Evolutionary conservation across 2,113 vertebrate species (phyloP).

Genomic region (Camelus dromedarius): DNA sequence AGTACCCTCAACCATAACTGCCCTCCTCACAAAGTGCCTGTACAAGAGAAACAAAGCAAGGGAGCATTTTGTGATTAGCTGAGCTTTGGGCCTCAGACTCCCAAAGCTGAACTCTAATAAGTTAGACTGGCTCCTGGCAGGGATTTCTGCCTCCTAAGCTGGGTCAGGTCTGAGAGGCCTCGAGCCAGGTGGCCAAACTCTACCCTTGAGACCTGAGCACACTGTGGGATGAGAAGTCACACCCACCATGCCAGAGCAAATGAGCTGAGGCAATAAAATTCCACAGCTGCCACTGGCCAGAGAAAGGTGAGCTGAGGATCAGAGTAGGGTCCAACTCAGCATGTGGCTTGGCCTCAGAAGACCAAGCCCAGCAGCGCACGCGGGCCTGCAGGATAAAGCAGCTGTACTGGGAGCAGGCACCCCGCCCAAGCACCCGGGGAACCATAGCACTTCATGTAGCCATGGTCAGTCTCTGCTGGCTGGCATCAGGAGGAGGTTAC

Average conservation of each 20-base stretch:
- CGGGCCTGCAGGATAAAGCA: neutral
- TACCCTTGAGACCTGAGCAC: neutral
- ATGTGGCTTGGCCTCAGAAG: neutral
- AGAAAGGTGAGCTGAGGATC: neutral
- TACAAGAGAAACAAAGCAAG: neutral
- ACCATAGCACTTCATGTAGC: neutral
- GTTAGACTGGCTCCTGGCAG: neutral
- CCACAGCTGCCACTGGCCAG: neutral
- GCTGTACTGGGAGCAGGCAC: accelerated
- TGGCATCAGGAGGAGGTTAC: neutral
- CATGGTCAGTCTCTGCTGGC: neutral
- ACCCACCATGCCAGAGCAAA: neutral
- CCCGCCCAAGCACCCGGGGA: accelerated
- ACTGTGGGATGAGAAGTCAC: neutral
- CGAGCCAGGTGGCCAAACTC: neutral
- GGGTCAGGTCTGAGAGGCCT: neutral
- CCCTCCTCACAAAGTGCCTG: neutral
- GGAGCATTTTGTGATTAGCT: neutral
- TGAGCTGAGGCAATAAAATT: neutral
- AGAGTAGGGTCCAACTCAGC: neutral
- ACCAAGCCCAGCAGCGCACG: neutral
- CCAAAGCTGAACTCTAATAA: neutral
- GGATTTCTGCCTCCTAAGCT: neutral
- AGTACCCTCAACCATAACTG: too few species aligned
- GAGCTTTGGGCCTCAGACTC: neutral